Evolutionary conservation across 2,113 vertebrate species (phyloP), one percentile per base, ranked within the genome.

Genomic region (Pelusios castaneus): DNA sequence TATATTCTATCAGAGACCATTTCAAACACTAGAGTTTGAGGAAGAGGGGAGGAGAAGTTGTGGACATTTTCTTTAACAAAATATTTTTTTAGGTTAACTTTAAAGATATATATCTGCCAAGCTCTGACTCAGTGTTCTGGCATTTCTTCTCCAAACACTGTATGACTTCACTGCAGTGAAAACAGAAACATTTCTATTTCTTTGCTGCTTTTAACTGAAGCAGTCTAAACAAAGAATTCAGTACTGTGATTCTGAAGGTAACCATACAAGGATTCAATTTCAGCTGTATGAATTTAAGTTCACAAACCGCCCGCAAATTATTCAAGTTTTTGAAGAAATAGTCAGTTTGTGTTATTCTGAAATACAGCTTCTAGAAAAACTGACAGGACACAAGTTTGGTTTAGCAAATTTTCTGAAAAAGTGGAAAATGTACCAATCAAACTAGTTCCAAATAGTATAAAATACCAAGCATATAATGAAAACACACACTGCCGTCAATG

Each of bases 241-340:
- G 43, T 89, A 84, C 27, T 89, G 38, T 77, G 82, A 31, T 81
- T 92, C 89, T 89, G 80, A 92, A 96, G 87, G 24, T 80, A 90
- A 93, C 80, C 75, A 95, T 83, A 95, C 84, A 49, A 96, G 84
- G 88, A 96, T 91, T 87, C 93, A 90, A 89, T 92, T 92, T 94
- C 58, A 92, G 78, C 60, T 87, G 24, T 45, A 27, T 8, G n/a
- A 43, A 75, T 45, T 75, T 90, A 92, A 90, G 89, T 93, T 95
- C n/a, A 45, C 25, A 75, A 75, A 92, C 77, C 90, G 31, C 27
- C 54, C 38, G 31, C 88, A 93, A 95, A 89, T 77, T 54, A 96
- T 92, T 96, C 81, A 87, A 63, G 56, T 67, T 67, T 67, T 22
- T 67, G 34, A 67, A 67, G 63, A 67, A 67, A 67, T 38, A 8